Evolutionary conservation across 2,888 invertebrate genomes (phyloP).

Genomic region (Eupithecia exiguata): DNA sequence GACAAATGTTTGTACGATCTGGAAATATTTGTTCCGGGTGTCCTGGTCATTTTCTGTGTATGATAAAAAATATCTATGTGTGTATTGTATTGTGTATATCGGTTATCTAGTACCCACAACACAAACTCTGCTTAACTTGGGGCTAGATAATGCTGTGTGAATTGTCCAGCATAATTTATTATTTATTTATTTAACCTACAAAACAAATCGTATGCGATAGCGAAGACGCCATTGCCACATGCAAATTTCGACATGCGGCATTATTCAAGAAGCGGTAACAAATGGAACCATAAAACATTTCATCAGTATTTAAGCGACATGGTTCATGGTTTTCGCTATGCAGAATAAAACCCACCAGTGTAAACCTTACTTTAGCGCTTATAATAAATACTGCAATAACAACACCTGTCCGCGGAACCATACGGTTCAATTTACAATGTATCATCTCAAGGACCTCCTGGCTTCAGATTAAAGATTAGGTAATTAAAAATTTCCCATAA

Average conservation of each 20-base stretch:
- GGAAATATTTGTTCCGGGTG: no score
- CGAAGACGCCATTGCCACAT: conserved; percentile 1
- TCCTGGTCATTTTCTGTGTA: no score
- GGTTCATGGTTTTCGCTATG: not conserved
- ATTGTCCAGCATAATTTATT: no score
- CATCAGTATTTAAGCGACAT: not conserved
- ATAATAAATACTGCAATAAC: conserved; percentile 43
- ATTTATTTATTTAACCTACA: not conserved
- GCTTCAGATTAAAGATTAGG: conserved; percentile 69
- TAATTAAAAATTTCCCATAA: conserved; percentile 78
- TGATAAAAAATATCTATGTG: no score
- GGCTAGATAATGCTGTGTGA: no score
- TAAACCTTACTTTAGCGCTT: conserved; percentile 8
- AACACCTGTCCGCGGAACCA: conserved; percentile 46
- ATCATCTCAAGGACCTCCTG: conserved; percentile 66
- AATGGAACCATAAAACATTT: not conserved
- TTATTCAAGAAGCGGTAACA: conserved; percentile 1
- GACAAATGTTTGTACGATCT: no score
- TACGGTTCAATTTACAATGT: conserved; percentile 52
- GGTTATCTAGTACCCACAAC: no score
- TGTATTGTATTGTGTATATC: no score
- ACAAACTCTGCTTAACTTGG: no score
- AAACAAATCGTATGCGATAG: conserved; percentile 2
- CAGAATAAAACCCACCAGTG: conserved; percentile 10
- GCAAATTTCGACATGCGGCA: conserved; percentile 9